Evolutionary conservation across 2,888 invertebrate species (phyloP).

Genomic region (Drosophila falleni): DNA sequence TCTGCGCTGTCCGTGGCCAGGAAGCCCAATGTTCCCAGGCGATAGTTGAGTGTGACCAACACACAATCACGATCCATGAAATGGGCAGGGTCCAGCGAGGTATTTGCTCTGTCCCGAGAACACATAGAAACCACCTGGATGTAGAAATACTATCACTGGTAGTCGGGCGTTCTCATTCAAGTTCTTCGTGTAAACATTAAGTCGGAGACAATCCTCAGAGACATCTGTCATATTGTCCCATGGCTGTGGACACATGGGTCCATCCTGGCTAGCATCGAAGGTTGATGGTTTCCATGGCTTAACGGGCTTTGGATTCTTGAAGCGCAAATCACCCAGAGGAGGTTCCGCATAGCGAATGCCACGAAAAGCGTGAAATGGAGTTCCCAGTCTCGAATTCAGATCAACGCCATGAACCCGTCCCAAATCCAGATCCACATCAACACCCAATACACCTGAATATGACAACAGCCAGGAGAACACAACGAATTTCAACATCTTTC

Average conservation of each 20-base stretch:
- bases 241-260: conserved; percentile 87
- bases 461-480: conserved; percentile 28
- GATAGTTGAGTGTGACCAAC: conserved; percentile 89
- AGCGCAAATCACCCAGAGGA: conserved; percentile 81
- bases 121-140: conserved; percentile 88
- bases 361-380: conserved; percentile 79
- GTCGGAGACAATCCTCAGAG: conserved; percentile 87
- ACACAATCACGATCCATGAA: conserved; percentile 89
- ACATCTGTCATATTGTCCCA: conserved; percentile 71
- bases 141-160: conserved; percentile 89
- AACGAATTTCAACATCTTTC: conserved; percentile 37
- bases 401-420: conserved; percentile 76
- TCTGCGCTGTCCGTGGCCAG: conserved; percentile 88
- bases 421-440: conserved; percentile 74
- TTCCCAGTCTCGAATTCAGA: conserved; percentile 72
- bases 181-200: conserved; percentile 87
- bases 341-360: conserved; percentile 83
- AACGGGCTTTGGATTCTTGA: conserved; percentile 85
- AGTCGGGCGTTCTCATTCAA: conserved; percentile 41
- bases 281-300: conserved; percentile 85
- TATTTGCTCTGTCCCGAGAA: conserved; percentile 87
- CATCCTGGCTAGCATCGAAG: conserved; percentile 87
- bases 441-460: conserved; percentile 35
- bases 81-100: conserved; percentile 86
- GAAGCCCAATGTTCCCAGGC: conserved; percentile 87